These are phyloP conservation scores for Butorides virescens DNA, from an alignment of 2,113 vertebrate species.

Conservation along the genomic window DNA sequence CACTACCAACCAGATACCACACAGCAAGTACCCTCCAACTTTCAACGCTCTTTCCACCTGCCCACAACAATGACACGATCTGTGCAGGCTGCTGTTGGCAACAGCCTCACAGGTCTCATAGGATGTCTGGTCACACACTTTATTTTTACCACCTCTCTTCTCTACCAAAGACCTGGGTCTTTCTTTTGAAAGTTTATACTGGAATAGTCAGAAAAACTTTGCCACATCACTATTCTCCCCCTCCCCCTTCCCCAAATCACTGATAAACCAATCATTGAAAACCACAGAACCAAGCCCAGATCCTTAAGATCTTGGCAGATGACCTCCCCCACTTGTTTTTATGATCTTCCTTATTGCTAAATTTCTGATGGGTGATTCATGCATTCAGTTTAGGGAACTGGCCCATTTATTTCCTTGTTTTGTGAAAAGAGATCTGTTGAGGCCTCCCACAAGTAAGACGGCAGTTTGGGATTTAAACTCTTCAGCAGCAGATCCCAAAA, in stretches of 20 bases:
- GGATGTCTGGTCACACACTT: not conserved
- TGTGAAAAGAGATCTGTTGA: not conserved
- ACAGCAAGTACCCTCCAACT: not conserved
- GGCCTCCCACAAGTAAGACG: not conserved
- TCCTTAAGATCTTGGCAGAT: not conserved
- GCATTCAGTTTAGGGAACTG: not conserved
- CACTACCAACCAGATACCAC: not conserved
- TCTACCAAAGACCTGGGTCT: not conserved
- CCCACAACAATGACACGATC: fast-evolving
- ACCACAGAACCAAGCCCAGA: not conserved
- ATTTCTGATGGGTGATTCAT: not conserved
- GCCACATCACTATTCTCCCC: not conserved
- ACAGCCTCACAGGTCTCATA: not conserved
- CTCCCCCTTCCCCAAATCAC: not conserved
- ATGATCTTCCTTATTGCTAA: not conserved
- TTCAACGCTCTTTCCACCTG: not conserved
- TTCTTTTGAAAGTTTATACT: not conserved
- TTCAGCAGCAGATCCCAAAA: not conserved
- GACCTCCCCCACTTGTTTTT: not conserved
- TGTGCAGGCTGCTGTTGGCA: not conserved
- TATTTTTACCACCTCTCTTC: not conserved
- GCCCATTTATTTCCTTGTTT: not conserved
- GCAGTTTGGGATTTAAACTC: not conserved
- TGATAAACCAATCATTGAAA: not conserved
- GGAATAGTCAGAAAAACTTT: not conserved